These are phyloP conservation scores for Blastobasis adustella DNA, from an alignment of 2,888 invertebrate genomes.

Conservation along the genomic window DNA sequence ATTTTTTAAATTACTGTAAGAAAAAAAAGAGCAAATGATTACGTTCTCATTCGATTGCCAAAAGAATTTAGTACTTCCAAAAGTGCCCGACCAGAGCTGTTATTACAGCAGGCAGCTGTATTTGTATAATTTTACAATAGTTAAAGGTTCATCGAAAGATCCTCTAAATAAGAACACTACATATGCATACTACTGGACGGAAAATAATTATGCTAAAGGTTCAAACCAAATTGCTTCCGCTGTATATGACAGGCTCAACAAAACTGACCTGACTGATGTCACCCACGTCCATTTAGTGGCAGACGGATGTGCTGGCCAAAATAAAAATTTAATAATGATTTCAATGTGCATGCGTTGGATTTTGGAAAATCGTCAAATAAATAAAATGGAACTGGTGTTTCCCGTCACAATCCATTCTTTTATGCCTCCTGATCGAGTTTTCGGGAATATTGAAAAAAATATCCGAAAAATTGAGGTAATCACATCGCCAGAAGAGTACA, in stretches of 20 bases:
- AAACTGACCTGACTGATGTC: slow-evolving; percentile 9
- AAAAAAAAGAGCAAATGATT: neutral
- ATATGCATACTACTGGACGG: slow-evolving; percentile 10
- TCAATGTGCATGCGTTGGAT: slow-evolving; percentile 18
- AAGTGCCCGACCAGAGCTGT: slow-evolving; percentile 3
- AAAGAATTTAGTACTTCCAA: slow-evolving; percentile 25
- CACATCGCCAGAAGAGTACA: slow-evolving; percentile 12
- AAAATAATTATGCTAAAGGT: slow-evolving; percentile 13
- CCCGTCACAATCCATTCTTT: slow-evolving; percentile 19
- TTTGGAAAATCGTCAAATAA: slow-evolving; percentile 5
- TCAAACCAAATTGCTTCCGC: slow-evolving; percentile 11
- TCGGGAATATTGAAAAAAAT: slow-evolving; percentile 16
- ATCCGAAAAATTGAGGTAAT: slow-evolving; percentile 14
- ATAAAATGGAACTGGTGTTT: slow-evolving; percentile 17
- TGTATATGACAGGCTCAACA: slow-evolving; percentile 16
- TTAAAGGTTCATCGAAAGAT: neutral
- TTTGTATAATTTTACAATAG: slow-evolving; percentile 1
- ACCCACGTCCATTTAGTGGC: slow-evolving; percentile 20
- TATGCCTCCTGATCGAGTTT: slow-evolving; percentile 15
- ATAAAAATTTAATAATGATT: slow-evolving; percentile 18
- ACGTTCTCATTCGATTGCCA: slow-evolving; percentile 18
- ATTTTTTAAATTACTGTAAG: neutral
- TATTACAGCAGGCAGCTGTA: slow-evolving; percentile 5
- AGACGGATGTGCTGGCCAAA: slow-evolving; percentile 22
- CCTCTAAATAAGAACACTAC: neutral